Evolutionary conservation across 1,140 invertebrate species (phyloP).

Genomic region (Melanaphis sacchari): DNA sequence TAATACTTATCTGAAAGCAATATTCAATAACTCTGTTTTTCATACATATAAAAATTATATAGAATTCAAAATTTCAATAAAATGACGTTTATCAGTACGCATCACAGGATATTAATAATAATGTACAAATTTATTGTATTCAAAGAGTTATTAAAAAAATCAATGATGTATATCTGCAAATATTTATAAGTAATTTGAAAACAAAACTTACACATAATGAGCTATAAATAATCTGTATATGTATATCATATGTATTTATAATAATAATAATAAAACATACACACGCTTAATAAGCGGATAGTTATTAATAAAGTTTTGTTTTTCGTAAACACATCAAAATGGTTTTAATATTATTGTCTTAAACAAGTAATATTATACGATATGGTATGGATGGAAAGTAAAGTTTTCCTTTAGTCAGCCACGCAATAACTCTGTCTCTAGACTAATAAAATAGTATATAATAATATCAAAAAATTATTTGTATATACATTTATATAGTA

Average conservation of each 20-base stretch:
- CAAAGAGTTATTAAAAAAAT: neutral
- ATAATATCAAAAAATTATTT: neutral
- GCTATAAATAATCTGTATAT: neutral
- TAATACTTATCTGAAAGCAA: too few relatives aligned
- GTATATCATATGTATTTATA: neutral
- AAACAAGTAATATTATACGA: neutral
- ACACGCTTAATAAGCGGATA: neutral
- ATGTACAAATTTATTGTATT: neutral
- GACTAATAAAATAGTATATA: neutral
- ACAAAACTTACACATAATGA: neutral
- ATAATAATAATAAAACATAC: neutral
- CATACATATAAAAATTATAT: neutral
- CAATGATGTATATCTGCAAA: neutral
- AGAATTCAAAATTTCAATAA: neutral
- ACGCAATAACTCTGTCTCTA: neutral
- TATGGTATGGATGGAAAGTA: neutral
- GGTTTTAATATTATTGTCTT: neutral
- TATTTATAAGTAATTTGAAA: conserved; percentile 1
- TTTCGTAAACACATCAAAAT: neutral
- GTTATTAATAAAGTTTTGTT: conserved; percentile 16
- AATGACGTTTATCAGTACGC: neutral
- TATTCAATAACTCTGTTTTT: too few relatives aligned
- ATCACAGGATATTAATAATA: neutral
- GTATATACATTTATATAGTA: too few relatives aligned
- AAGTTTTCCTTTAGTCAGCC: neutral